These are phyloP conservation scores for Phaetusa simplex DNA, from an alignment of 2,113 vertebrate genomes.

Conservation along the genomic window DNA sequence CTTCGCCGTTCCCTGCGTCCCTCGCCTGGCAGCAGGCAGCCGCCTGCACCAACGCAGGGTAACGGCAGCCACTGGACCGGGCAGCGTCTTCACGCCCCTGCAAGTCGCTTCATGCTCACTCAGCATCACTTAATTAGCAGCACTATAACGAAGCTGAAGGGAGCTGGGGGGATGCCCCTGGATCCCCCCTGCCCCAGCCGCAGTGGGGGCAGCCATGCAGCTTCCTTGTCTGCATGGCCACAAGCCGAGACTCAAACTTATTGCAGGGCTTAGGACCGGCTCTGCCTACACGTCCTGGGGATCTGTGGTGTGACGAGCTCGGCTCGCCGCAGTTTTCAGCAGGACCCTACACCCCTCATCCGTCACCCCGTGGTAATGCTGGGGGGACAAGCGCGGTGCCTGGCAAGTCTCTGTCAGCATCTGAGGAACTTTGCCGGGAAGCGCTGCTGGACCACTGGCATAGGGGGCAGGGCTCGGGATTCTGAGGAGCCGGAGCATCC, in stretches of 20 bases:
- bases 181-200: background rate
- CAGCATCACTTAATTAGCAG: rapidly evolving
- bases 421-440: background rate
- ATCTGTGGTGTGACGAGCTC: background rate
- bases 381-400: rapidly evolving
- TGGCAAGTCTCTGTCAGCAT: background rate
- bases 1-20: background rate
- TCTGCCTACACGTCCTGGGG: background rate
- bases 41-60: background rate
- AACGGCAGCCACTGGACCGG: background rate
- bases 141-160: background rate
- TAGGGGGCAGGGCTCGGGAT: rapidly evolving
- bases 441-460: rapidly evolving
- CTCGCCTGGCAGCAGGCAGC: background rate
- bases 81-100: background rate
- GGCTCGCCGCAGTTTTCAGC: background rate
- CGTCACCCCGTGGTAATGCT: rapidly evolving
- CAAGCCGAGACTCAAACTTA: background rate
- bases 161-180: background rate
- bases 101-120: background rate
- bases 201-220: background rate
- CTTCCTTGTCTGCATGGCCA: background rate
- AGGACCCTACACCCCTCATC: background rate
- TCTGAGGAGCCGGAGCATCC: background rate
- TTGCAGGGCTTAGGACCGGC: background rate